Evolutionary conservation across 2,888 invertebrate species (phyloP).

Genomic region (Dysmachus trigonus): DNA sequence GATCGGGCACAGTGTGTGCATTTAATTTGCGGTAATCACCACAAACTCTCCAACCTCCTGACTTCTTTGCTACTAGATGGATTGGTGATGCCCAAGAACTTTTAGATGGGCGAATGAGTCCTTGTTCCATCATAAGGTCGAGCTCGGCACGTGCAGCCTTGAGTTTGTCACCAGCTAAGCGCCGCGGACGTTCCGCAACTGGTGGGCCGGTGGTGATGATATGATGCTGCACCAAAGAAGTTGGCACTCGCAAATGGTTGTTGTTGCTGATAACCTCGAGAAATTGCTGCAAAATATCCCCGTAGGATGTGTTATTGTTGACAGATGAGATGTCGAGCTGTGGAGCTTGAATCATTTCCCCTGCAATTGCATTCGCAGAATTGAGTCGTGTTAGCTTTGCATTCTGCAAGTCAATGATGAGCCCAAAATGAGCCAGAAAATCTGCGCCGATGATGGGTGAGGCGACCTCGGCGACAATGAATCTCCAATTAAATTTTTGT

Average conservation of each 20-base stretch:
- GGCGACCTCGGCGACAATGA: background rate
- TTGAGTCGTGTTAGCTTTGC: background rate
- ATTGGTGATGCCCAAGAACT: constrained; percentile 61
- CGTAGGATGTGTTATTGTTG: background rate
- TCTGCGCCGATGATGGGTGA: constrained; percentile 39
- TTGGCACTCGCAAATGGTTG: background rate
- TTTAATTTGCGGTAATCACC: constrained; percentile 54
- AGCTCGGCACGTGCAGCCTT: constrained; percentile 44
- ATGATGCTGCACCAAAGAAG: constrained; percentile 42
- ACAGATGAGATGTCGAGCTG: background rate
- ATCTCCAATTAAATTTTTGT: background rate
- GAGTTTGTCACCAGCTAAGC: constrained; percentile 53
- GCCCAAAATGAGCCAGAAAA: constrained; percentile 14
- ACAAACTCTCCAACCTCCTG: constrained; percentile 55
- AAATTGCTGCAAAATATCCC: background rate
- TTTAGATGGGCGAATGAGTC: constrained; percentile 60
- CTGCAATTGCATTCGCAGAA: background rate
- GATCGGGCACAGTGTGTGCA: constrained; percentile 49
- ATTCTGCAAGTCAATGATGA: constrained; percentile 4
- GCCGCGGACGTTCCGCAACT: constrained; percentile 48
- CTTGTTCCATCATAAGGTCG: constrained; percentile 52
- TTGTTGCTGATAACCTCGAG: background rate
- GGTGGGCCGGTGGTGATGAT: constrained; percentile 47
- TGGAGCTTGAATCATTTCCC: background rate
- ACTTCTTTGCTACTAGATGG: constrained; percentile 53